Evolutionary conservation across 2,797 vertebrate species (phyloP), one percentile per base, ranked within the genome.

Genomic region (Enteromius fasciolatus): DNA sequence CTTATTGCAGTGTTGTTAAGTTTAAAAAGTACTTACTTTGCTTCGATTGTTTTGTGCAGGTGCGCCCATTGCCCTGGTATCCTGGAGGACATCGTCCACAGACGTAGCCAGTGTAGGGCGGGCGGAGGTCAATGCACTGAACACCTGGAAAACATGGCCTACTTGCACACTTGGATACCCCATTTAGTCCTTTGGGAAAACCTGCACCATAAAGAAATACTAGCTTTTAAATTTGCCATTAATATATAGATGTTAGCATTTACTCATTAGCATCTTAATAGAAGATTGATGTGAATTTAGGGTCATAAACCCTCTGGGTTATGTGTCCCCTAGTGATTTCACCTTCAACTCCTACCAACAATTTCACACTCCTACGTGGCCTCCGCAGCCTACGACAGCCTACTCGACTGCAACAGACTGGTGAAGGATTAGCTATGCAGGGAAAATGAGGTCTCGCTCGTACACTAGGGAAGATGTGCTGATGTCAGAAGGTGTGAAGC

Each of bases 61-160:
- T 64, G 9, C 92, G 93, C 5, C 95, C 94, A 0, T 95, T 95
- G 77, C 94, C 94, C 2, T 92, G 83, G 25, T 93, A 94, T 25
- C 94, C 95, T 0, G 88, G 90, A 0, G 95, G 95, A 79, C 95
- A 96, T 14, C 89, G 92, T n/a, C 94, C 92, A 0, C 96, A 96
- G 61, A 95, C 85, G 2, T 94, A 94, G 0, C 95, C 95, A 0
- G 90, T 18, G 0, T 94, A 92, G 0, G 96, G 95, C 0, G 93
- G 89, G 2, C 87, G 91, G 69, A 90, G 87, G 87, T 96, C 92
- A 59, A 95, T 90, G 69, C 95, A 97, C 0, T 92, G 85, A 14
- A 90, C 94, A 14, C 95, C 94, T 0, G 94, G 95, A 84, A 96
- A 96, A 66, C 96, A 96, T 0, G 94, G 95, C 64, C 94, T 87